Conservation (phyloP, 2,113 vertebrate species). For the Symphodus melops region DNA sequence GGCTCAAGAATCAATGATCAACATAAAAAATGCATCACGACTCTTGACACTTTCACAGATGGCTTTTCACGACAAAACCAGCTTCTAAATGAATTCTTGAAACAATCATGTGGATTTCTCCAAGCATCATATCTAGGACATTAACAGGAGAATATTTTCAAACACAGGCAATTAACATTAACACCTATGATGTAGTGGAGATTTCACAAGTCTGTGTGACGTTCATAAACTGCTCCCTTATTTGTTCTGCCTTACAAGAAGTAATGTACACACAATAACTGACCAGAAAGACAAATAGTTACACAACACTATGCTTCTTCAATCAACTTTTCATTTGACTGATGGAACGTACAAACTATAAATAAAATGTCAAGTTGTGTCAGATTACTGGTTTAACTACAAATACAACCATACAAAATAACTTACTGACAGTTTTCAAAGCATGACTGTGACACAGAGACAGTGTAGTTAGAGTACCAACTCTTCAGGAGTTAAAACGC, state of each 20-base stretch:
- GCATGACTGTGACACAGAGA: background rate
- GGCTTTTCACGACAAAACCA: background rate
- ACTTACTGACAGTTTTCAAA: background rate
- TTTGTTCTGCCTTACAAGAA: background rate
- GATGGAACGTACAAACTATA: background rate
- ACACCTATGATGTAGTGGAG: background rate
- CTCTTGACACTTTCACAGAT: conserved; percentile 1
- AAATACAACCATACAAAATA: background rate
- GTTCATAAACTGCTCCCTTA: background rate
- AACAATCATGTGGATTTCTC: background rate
- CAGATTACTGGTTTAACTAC: background rate
- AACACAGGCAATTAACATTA: background rate
- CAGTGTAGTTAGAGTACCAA: background rate
- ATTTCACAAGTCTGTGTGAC: background rate
- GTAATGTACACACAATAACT: conserved; percentile 14
- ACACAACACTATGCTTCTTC: background rate
- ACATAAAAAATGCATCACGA: background rate
- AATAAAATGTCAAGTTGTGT: background rate
- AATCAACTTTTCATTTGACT: conserved; percentile 13
- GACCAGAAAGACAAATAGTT: background rate
- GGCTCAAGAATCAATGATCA: conserved; percentile 1
- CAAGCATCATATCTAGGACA: too few species aligned
- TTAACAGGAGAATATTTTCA: background rate
- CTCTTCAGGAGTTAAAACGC: conserved; percentile 16
- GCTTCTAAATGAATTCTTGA: background rate